Evolutionary conservation across 2,797 vertebrate species (phyloP).

Genomic region (Poecilia velifera): DNA sequence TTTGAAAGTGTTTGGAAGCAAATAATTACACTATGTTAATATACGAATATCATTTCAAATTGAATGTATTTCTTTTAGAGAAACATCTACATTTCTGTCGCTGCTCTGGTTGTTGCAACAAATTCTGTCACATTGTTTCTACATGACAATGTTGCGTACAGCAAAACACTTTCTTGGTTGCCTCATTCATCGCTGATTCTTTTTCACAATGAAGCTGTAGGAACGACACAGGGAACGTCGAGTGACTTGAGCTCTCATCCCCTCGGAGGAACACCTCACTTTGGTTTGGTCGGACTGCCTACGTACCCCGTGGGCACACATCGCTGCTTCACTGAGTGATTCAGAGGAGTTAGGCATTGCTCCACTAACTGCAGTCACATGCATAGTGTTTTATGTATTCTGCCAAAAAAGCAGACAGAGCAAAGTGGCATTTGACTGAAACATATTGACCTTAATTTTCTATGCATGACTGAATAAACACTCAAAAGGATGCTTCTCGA

Average conservation of each 20-base stretch:
- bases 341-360: constrained; percentile 18
- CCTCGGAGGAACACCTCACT: constrained; percentile 46
- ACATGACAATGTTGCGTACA: not conserved
- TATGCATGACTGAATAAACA: constrained; percentile 38
- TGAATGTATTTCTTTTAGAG: not conserved
- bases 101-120: not conserved
- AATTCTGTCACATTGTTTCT: not conserved
- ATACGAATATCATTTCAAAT: not conserved
- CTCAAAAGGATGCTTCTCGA: constrained; percentile 11
- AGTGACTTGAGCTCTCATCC: constrained; percentile 51
- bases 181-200: constrained; percentile 22
- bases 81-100: not conserved
- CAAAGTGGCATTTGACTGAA: not conserved
- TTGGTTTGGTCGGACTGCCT: constrained; percentile 11
- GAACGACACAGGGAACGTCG: constrained; percentile 38
- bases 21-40: not conserved
- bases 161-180: not conserved
- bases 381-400: constrained; percentile 1
- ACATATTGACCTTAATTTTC: not conserved
- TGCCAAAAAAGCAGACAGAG: not conserved
- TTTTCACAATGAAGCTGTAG: constrained; percentile 15
- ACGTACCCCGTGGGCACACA: constrained; percentile 10
- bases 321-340: constrained; percentile 19
- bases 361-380: constrained; percentile 16
- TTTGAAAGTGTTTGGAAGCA: not conserved